A percentile compares a stretch with the other conserved stretches of the same genome.
phyloP scores from a whole-genome alignment of 2,888 invertebrate genomes.

The Oscheius sp. region DNA sequence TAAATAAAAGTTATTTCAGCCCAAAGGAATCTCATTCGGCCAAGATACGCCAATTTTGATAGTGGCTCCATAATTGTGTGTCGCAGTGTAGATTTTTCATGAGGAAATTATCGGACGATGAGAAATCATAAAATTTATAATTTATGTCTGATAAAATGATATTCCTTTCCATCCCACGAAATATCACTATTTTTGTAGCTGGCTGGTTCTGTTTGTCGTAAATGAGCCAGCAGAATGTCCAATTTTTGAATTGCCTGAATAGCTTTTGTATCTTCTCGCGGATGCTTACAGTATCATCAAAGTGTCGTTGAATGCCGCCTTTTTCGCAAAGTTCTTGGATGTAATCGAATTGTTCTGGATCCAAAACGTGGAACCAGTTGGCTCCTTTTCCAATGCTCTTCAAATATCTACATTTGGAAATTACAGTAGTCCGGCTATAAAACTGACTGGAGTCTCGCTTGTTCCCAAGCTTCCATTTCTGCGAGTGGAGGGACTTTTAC shows the following conservation, averaged over 20 bases:
- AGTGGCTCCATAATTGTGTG: no score
- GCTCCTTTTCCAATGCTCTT: no score
- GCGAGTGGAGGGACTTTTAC: background rate
- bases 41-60: no score
- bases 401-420: background rate
- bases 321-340: background rate
- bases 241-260: background rate
- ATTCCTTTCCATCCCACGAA: background rate
- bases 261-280: no score
- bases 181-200: background rate
- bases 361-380: background rate
- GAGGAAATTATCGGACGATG: no score
- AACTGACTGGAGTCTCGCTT: background rate
- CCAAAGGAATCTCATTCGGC: no score
- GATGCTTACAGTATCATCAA: no score
- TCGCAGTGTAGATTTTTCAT: no score
- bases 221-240: background rate
- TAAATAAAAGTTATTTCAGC: no score
- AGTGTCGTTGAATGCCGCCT: background rate
- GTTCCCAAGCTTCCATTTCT: background rate
- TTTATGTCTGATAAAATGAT: background rate
- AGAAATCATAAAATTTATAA: no score
- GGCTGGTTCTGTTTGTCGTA: background rate
- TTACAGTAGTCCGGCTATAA: background rate
- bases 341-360: constrained; percentile 6